phyloP scores from a whole-genome alignment of 2,113 vertebrate genomes.

The Cyprinodon variegatus region DNA sequence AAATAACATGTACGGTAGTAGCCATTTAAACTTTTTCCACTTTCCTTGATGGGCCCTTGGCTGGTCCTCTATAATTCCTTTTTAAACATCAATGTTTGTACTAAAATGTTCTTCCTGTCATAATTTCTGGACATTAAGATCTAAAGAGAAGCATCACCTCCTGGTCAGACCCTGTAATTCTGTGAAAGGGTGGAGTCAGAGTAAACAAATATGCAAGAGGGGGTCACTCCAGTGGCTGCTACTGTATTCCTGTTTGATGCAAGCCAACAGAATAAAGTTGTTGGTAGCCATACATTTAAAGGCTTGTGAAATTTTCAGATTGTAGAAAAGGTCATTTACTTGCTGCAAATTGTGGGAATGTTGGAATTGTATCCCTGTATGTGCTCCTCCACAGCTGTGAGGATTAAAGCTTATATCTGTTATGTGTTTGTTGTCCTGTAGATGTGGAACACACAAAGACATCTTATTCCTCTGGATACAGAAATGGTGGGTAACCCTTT shows the following conservation, averaged over 20 bases:
- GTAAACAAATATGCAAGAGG: no score
- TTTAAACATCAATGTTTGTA: no score
- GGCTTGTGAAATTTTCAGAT: conserved; percentile 6
- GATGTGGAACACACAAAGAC: conserved; percentile 15
- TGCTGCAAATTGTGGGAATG: background rate
- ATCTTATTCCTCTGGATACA: conserved; percentile 38
- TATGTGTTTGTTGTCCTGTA: conserved; percentile 20
- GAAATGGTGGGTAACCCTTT: conserved; percentile 27
- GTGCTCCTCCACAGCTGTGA: conserved; percentile 18
- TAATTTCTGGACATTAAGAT: no score
- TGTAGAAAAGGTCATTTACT: conserved; percentile 11
- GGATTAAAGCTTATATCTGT: background rate
- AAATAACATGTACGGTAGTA: no score
- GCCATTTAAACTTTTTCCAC: no score
- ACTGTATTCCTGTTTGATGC: background rate
- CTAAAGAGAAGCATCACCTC: no score
- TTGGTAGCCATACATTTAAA: background rate
- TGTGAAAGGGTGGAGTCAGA: no score
- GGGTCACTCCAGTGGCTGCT: no score
- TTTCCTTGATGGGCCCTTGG: no score
- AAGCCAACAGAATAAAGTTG: background rate
- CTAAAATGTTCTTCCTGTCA: no score
- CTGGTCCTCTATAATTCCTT: no score
- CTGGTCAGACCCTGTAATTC: no score
- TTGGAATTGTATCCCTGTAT: conserved; percentile 12